These are phyloP conservation scores for Anisognathus igniventris DNA, from an alignment of 2,797 vertebrate species.

Conservation along the genomic window DNA sequence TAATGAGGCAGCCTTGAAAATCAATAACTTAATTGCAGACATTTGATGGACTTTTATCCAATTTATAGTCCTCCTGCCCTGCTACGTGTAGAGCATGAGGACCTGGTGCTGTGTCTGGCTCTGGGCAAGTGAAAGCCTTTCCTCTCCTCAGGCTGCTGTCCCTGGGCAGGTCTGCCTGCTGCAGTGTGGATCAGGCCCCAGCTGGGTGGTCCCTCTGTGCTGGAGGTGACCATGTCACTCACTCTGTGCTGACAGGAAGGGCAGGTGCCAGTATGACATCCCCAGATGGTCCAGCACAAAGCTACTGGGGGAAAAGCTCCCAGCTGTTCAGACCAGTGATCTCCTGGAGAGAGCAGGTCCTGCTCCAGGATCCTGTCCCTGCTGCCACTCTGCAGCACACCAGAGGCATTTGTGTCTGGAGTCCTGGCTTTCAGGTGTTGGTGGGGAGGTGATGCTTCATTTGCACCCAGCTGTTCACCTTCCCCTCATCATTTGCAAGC, in stretches of 20 bases:
- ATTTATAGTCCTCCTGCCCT: constrained; percentile 70
- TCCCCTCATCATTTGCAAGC: not conserved
- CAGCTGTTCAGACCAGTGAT: not conserved
- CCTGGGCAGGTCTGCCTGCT: not conserved
- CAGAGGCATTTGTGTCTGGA: not conserved
- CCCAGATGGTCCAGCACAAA: not conserved
- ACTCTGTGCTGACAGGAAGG: not conserved
- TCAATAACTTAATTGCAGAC: constrained; percentile 79
- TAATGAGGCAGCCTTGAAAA: constrained; percentile 76
- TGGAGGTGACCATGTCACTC: not conserved
- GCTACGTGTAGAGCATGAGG: constrained; percentile 68
- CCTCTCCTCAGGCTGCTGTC: not conserved
- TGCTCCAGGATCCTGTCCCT: not conserved
- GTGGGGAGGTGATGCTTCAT: not conserved
- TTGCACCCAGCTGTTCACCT: not conserved
- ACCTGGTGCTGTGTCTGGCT: constrained; percentile 9
- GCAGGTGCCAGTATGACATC: not conserved
- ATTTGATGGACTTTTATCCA: constrained; percentile 78
- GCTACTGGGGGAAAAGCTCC: not conserved
- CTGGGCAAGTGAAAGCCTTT: not conserved
- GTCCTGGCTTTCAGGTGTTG: not conserved
- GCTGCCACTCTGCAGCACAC: not conserved
- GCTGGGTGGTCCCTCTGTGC: not conserved
- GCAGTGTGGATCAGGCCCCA: not conserved
- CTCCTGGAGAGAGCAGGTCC: not conserved